Evolutionary conservation across 1,140 invertebrate genomes (phyloP).

Genomic region (Ditylenchus dipsaci): DNA sequence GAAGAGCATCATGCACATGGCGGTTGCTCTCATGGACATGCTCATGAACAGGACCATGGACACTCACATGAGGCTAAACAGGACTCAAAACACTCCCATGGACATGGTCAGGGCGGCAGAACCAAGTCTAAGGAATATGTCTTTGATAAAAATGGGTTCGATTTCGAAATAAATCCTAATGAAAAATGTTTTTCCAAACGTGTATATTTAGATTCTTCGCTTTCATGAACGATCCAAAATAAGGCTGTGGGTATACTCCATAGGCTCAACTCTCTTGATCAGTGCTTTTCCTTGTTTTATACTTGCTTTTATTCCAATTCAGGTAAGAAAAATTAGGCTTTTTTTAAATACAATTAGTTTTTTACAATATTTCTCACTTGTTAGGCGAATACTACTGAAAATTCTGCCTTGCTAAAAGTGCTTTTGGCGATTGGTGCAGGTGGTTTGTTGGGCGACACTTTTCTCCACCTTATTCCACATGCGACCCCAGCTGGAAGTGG

Average conservation of each 20-base stretch:
- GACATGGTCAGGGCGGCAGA: too few relatives aligned
- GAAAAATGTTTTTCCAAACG: not conserved
- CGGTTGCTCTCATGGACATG: constrained; percentile 16
- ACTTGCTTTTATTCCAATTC: constrained; percentile 84
- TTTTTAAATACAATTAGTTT: not conserved
- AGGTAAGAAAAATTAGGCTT: constrained; percentile 67
- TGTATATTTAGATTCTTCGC: constrained; percentile 29
- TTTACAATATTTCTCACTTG: not conserved
- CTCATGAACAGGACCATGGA: constrained; percentile 11
- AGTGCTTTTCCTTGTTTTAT: constrained; percentile 74
- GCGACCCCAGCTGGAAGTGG: constrained; percentile 66
- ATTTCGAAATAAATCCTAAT: not conserved
- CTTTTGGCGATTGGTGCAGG: constrained; percentile 88
- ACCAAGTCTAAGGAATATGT: constrained; percentile 18
- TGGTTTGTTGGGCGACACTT: constrained; percentile 87
- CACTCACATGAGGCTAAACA: constrained; percentile 24
- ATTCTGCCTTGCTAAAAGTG: constrained; percentile 68
- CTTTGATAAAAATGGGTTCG: constrained; percentile 27
- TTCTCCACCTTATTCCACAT: constrained; percentile 91
- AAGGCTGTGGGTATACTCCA: constrained; percentile 43
- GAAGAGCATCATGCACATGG: constrained; percentile 29
- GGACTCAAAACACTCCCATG: constrained; percentile 1
- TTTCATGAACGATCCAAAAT: constrained; percentile 39
- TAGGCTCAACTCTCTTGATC: constrained; percentile 41
- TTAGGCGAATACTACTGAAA: constrained; percentile 28